Conservation (phyloP, 2,888 invertebrate genomes). For the Conistra vaccinii region DNA sequence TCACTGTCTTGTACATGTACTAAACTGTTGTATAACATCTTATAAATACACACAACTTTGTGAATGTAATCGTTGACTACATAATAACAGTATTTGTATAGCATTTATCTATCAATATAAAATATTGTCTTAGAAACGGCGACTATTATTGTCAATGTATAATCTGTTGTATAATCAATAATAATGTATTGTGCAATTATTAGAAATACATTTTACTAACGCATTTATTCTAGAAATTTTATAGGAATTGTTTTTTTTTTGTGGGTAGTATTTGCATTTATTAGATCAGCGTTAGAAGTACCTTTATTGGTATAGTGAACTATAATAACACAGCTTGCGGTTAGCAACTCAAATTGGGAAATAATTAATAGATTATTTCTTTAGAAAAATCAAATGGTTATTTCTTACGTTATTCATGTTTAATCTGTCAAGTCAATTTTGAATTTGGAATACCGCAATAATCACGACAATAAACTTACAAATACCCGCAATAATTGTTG, state of each 20-base stretch:
- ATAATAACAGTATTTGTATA: conserved; percentile 37
- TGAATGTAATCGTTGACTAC: conserved; percentile 22
- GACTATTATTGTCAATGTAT: conserved; percentile 2
- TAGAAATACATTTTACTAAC: conserved; percentile 26
- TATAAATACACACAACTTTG: conserved; percentile 47
- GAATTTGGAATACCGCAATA: not conserved
- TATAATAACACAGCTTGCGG: not conserved
- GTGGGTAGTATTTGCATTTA: conserved; percentile 14
- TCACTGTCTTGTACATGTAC: conserved; percentile 27
- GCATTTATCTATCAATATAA: conserved; percentile 36
- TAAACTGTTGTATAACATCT: conserved; percentile 19
- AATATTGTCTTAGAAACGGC: conserved; percentile 17
- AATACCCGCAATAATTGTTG: not conserved
- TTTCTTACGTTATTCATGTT: not conserved
- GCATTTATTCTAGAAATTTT: conserved; percentile 5
- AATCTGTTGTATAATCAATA: conserved; percentile 16
- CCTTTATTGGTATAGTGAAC: not conserved
- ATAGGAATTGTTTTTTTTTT: conserved; percentile 12
- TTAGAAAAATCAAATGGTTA: conserved; percentile 11
- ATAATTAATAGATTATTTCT: not conserved
- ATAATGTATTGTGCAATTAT: conserved; percentile 37
- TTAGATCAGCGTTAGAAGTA: conserved; percentile 14
- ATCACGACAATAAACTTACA: conserved; percentile 6
- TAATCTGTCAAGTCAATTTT: not conserved
- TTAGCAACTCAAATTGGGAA: not conserved